Base-by-base conservation (phyloP, 2,888 invertebrate genomes). In the Charanyca ferruginea region DNA sequence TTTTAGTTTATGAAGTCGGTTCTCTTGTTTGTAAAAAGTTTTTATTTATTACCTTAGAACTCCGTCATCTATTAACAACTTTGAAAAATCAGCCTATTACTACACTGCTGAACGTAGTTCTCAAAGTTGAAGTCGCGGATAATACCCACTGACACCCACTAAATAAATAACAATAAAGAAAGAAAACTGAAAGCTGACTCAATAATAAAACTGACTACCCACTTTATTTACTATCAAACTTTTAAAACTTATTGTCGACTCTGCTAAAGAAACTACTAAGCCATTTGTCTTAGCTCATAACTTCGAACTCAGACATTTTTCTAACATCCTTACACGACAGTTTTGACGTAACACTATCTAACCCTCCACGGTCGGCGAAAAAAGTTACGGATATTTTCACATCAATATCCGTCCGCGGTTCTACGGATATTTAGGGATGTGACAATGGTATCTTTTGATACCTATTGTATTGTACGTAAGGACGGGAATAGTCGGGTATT, bases 311-410 rank as follows among this genome's bases (percentile, higher is more conserved):
- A 59, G 79, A 51, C 58, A 32, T 79, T 79, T 67, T 18, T 23
- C 49, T 23, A 62, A 67, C 28, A 59, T 35, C 54, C 68, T 38
- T 22, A 75, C 41, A 41, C 5, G 51, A 41, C 68, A 67, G 44
- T 79, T 74, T 59, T 42, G 47, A 55, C 47, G 68, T 48, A 23
- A 62, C 79, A 66, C 22, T 35, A 23, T 44, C 35, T 23, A 54
- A 45, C 44, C 23, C 44, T 55, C 22, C n/a, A 53, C 3, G 22
- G 49, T 35, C 18, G 32, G 47, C 48, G 38, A 54, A 78, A 54
- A 77, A 76, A 60, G 45, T 60, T 58, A 28, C 28, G 25, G 66
- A 72, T 63, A 80, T 73, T 72, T 77, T 59, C 58, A 22, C 58
- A 38, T 45, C 47, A 44, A 54, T 66, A 73, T 58, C 64, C 64